Base-by-base conservation (phyloP, 2,888 invertebrate genomes). In the Caenorhabditis parvicauda region DNA sequence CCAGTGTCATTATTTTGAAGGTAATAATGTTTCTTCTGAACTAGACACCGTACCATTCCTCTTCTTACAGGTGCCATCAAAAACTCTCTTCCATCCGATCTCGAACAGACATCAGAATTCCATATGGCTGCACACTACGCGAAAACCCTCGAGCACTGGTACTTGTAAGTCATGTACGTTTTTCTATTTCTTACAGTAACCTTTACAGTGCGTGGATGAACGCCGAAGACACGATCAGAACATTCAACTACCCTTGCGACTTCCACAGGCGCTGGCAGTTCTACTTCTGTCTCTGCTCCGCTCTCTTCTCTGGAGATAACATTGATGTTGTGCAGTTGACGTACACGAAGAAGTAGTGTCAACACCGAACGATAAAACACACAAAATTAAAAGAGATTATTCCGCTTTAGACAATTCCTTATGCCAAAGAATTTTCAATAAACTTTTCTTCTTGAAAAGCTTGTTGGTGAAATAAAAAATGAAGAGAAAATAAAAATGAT, bases 181-280 rank as follows among this genome's bases (percentile, higher is more conserved):
- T n/a, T 46, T 38, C 14, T 22, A 3, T 27, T 21, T 22, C 12
- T 17, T 17, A 17, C 6, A 25, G n/a, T 12, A 17, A 46, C 5
- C 25, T 25, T 21, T 73, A 44, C 54, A 74, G 74, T 25, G 69
- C 68, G 2, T 75, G 74, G 75, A 59, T 67, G 55, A 52, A 55
- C 17, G 63, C 63, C 14, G 32, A 63, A 22, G 28, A 52, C 4
- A 50, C 58, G n/a, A 63, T 63, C 21, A 64, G 59, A 21, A 58
- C 59, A 5, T 39, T 45, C 37, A 54, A 72, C 12, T 59, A 73
- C 22, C 57, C 51, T 17, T 22, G 43, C 9, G 56, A 54, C 28
- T 76, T 76, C 63, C 71, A 72, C 53, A 67, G 75, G 6, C 72
- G 73, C 37, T 76, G 76, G 76, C 70, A 74, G 57, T 76, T 71